These are phyloP conservation scores for Bubo blakistoni DNA, from an alignment of 2,113 vertebrate species.

Conservation along the genomic window DNA sequence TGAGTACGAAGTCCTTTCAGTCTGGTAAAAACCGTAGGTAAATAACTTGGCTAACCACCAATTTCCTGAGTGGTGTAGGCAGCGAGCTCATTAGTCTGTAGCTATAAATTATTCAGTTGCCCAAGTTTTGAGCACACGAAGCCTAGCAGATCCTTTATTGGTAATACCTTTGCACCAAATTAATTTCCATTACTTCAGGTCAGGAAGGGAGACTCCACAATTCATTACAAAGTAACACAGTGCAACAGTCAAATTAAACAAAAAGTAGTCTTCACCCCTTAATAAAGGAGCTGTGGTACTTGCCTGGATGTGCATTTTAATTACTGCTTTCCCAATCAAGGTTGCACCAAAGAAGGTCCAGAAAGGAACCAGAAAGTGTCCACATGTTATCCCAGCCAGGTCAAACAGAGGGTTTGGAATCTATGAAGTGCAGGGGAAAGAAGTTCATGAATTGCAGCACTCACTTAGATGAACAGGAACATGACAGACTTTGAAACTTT, in stretches of 20 bases:
- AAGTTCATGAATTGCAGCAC: background rate
- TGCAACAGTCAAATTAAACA: background rate
- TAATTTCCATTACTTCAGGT: slow-evolving; percentile 30
- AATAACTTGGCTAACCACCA: slow-evolving; percentile 67
- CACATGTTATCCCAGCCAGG: slow-evolving; percentile 91
- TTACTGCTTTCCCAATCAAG: slow-evolving; percentile 91
- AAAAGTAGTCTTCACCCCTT: background rate
- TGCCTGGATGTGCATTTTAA: slow-evolving; percentile 99
- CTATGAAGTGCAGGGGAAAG: slow-evolving; percentile 54
- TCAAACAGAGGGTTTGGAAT: slow-evolving; percentile 93
- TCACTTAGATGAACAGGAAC: background rate
- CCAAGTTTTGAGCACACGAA: background rate
- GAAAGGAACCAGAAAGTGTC: slow-evolving; percentile 91
- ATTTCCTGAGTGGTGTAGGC: slow-evolving; percentile 59
- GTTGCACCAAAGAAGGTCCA: slow-evolving; percentile 99
- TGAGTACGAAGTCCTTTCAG: slow-evolving; percentile 25
- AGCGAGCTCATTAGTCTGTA: background rate
- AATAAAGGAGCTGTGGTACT: slow-evolving; percentile 37
- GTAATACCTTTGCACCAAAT: slow-evolving; percentile 35
- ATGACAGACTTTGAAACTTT: background rate
- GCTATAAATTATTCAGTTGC: slow-evolving; percentile 34
- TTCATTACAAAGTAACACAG: background rate
- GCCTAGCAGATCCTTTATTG: slow-evolving; percentile 2
- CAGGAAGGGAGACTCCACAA: slow-evolving; percentile 16
- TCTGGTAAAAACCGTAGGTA: slow-evolving; percentile 35